Evolutionary conservation across 2,797 vertebrate species (phyloP), one percentile per base, ranked within the genome.

Genomic region (Amblyopsis hoosieri): DNA sequence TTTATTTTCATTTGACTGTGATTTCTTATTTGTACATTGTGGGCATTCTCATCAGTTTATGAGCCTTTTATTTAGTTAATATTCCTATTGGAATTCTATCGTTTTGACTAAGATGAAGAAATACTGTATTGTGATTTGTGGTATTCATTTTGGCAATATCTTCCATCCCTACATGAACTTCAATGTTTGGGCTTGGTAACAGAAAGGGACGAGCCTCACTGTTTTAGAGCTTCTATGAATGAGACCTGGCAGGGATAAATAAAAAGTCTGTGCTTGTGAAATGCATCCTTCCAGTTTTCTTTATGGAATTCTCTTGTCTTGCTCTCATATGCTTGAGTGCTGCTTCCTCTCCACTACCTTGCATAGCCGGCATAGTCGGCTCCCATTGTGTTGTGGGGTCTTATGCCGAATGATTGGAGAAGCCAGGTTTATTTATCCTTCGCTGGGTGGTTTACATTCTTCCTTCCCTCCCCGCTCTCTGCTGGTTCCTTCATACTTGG

Each of bases 401-500:
- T 85, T 80, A 85, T 78, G 85, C 81, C 84, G 81, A 85, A 84
- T 87, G 88, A 87, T 82, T 79, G 81, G 80, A 71, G 76, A 85
- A 85, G 72, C 73, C 82, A 85, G 85, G 85, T 90, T 90, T 90
- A 89, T 90, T 90, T 90, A 90, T 90, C 71, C 86, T 89, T 76
- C 75, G 45, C 84, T 76, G 80, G 80, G 76, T 85, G 83, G 89
- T 90, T 90, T 90, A 90, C 89, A 90, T 90, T 90, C 85, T 85
- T 89, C 76, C 81, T 79, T 80, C 77, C 75, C 82, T 84, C 82
- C 77, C 81, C 81, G 79, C 84, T 87, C 83, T 86, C 83, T 69
- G 87, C 83, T 85, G 83, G 77, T 80, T 80, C 79, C 79, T 82
- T 85, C 81, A 60, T 64, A 82, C 83, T 84, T 84, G 85, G 83